These are phyloP conservation scores for Strix occidentalis DNA, from an alignment of 2,797 vertebrate species.

Conservation along the genomic window DNA sequence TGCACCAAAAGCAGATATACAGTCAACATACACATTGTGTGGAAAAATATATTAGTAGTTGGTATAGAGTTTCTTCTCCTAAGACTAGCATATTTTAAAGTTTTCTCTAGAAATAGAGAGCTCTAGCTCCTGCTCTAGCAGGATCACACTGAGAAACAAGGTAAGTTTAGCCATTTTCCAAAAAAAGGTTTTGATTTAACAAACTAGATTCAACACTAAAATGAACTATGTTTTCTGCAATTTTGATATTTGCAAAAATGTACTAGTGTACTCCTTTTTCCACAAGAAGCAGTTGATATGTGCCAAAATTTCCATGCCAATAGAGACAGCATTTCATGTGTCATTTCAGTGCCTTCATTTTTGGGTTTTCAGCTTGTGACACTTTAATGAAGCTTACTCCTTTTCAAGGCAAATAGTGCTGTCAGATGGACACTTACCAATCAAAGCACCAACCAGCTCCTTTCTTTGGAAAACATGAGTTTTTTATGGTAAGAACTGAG, in stretches of 20 bases:
- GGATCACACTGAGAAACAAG: not conserved
- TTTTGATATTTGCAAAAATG: not conserved
- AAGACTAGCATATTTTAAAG: not conserved
- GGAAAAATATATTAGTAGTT: not conserved
- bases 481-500: not conserved
- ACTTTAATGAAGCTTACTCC: not conserved
- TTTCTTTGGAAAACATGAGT: not conserved
- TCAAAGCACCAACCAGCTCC: not conserved
- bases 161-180: not conserved
- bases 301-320: not conserved
- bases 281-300: not conserved
- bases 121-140: not conserved
- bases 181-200: not conserved
- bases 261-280: not conserved
- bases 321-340: not conserved
- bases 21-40: fast-evolving
- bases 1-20: not conserved
- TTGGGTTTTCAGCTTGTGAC: not conserved
- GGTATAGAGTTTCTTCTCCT: not conserved
- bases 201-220: not conserved
- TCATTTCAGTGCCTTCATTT: not conserved
- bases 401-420: not conserved
- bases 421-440: not conserved
- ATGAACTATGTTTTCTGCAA: not conserved
- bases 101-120: not conserved